A percentile compares a stretch with the other conserved stretches of the same genome.
These are phyloP conservation scores for Cantharis nigra DNA, from an alignment of 2,888 invertebrate genomes.

Conservation along the genomic window DNA sequence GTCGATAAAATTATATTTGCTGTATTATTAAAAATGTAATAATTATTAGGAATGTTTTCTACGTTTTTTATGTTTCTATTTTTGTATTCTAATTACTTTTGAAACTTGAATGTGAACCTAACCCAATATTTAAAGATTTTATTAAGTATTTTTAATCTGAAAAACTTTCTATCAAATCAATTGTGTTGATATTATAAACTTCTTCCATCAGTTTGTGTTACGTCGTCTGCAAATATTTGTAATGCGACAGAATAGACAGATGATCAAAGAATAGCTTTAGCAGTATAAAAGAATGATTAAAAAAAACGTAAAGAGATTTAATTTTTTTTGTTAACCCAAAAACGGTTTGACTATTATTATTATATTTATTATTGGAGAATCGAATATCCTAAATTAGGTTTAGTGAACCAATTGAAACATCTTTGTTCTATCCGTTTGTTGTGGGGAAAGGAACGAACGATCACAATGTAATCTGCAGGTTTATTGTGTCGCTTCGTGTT, in stretches of 20 bases:
- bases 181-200: neutral
- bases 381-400: slow-evolving; percentile 11
- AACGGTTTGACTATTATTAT: neutral
- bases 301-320: too few relatives aligned
- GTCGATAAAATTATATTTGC: too few relatives aligned
- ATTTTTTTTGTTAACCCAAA: neutral
- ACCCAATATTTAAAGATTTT: neutral
- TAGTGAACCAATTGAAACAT: slow-evolving; percentile 18
- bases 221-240: neutral
- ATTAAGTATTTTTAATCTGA: neutral
- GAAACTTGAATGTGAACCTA: neutral
- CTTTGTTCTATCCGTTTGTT: slow-evolving; percentile 21
- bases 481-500: slow-evolving; percentile 45
- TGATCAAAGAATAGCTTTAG: neutral
- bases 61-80: too few relatives aligned
- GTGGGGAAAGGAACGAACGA: slow-evolving; percentile 33
- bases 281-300: neutral
- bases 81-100: too few relatives aligned
- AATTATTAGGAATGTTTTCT: too few relatives aligned
- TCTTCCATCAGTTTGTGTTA: neutral
- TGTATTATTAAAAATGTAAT: too few relatives aligned
- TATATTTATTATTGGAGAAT: neutral
- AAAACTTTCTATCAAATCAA: neutral
- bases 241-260: neutral
- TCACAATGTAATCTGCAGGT: slow-evolving; percentile 50